Conservation (phyloP, 2,797 vertebrate genomes). For the Chaetodon trifasciatus region DNA sequence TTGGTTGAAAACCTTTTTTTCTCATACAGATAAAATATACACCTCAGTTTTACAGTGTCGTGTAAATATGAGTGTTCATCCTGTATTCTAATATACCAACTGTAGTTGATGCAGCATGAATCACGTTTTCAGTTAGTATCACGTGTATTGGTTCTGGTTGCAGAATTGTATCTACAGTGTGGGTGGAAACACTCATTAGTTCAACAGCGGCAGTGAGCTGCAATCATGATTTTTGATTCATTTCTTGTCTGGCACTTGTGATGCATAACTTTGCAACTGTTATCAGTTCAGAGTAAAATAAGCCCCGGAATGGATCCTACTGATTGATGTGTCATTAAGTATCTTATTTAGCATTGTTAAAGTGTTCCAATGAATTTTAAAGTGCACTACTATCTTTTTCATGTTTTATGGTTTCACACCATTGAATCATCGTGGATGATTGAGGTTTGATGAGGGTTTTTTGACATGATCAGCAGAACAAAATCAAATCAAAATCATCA, state of each 20-base stretch:
- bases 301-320: not conserved
- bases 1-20: not conserved
- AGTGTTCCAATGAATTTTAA: not conserved
- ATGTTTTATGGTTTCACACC: not conserved
- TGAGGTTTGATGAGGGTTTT: not conserved
- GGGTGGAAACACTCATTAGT: not conserved
- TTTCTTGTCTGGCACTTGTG: slow-evolving; percentile 2
- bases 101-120: not conserved
- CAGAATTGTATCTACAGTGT: not conserved
- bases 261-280: not conserved
- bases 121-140: slow-evolving; percentile 1
- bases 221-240: not conserved
- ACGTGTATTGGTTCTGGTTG: not conserved
- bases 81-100: slow-evolving; percentile 7
- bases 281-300: not conserved
- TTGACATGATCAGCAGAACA: not conserved
- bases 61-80: slow-evolving; percentile 17
- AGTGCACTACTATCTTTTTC: not conserved
- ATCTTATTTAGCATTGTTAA: not conserved
- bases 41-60: not conserved
- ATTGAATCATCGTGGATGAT: not conserved
- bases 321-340: not conserved
- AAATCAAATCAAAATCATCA: not conserved
- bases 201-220: not conserved
- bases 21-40: slow-evolving; percentile 7